phyloP scores from a whole-genome alignment of 2,113 vertebrate genomes.

The Dipodomys ordii region DNA sequence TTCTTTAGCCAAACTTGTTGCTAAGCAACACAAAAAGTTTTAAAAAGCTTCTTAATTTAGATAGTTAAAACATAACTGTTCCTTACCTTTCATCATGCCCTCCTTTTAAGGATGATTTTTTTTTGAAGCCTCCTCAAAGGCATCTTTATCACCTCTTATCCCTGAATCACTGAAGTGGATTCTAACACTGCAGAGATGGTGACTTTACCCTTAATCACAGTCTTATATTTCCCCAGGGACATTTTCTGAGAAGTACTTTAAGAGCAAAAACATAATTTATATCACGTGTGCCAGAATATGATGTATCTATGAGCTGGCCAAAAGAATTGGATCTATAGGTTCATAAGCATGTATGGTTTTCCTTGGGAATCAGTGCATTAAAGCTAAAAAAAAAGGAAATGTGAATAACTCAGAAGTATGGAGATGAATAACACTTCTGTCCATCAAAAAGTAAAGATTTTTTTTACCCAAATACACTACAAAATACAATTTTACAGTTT shows the following conservation, averaged over 20 bases:
- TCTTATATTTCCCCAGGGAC: neutral
- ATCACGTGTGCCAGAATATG: neutral
- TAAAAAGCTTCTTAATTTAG: constrained; percentile 78
- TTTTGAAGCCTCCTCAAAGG: neutral
- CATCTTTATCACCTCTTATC: neutral
- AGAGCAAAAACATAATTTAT: neutral
- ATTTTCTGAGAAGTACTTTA: constrained; percentile 29
- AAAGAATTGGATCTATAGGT: neutral
- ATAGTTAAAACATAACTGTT: constrained; percentile 55
- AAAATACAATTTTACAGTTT: neutral
- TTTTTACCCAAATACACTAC: constrained; percentile 4
- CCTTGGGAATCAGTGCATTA: neutral
- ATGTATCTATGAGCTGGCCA: constrained; percentile 23
- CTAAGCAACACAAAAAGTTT: constrained; percentile 70
- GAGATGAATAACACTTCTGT: neutral
- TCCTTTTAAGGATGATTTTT: constrained; percentile 8
- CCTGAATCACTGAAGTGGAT: neutral
- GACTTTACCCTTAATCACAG: neutral
- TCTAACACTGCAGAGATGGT: neutral
- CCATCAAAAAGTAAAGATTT: neutral
- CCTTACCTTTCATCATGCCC: constrained; percentile 48
- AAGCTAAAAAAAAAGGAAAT: constrained; percentile 56
- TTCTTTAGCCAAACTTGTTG: constrained; percentile 70
- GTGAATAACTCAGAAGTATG: constrained; percentile 31
- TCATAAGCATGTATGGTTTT: constrained; percentile 1